Conservation (phyloP, 2,888 invertebrate species). For the Danaus chrysippus region DNA sequence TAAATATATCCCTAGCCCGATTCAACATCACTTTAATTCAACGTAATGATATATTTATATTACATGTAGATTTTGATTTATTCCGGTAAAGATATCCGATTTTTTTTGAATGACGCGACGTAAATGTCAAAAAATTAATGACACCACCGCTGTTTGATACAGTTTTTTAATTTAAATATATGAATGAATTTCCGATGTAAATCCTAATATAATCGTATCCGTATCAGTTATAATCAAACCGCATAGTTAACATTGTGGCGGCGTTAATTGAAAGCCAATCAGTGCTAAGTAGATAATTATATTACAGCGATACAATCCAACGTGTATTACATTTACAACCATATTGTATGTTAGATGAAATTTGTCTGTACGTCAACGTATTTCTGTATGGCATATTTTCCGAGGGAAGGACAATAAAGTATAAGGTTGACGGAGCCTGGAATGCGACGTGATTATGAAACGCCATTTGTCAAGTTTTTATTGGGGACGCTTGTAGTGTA, state of each 20-base stretch:
- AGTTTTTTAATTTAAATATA: too few relatives aligned
- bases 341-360: conserved; percentile 23
- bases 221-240: conserved; percentile 24
- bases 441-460: conserved; percentile 77
- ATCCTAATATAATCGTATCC: neutral
- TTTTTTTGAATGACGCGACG: too few relatives aligned
- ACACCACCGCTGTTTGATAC: too few relatives aligned
- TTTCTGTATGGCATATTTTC: conserved; percentile 56
- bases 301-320: conserved; percentile 15
- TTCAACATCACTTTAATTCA: conserved; percentile 1
- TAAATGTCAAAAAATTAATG: too few relatives aligned
- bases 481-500: conserved; percentile 70
- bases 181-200: too few relatives aligned
- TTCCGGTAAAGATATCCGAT: too few relatives aligned
- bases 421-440: conserved; percentile 64
- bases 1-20: conserved; percentile 9
- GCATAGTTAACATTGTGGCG: conserved; percentile 22
- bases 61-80: conserved; percentile 2
- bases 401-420: conserved; percentile 57
- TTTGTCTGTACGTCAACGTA: conserved; percentile 35
- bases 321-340: conserved; percentile 1
- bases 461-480: conserved; percentile 80
- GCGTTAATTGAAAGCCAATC: conserved; percentile 31
- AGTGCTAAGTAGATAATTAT: conserved; percentile 24
- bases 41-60: neutral